A percentile compares a stretch with the other conserved stretches of the same genome.
Evolutionary conservation across 2,888 invertebrate species (phyloP).

Genomic region (Spatulosminthurus flaviceps): DNA sequence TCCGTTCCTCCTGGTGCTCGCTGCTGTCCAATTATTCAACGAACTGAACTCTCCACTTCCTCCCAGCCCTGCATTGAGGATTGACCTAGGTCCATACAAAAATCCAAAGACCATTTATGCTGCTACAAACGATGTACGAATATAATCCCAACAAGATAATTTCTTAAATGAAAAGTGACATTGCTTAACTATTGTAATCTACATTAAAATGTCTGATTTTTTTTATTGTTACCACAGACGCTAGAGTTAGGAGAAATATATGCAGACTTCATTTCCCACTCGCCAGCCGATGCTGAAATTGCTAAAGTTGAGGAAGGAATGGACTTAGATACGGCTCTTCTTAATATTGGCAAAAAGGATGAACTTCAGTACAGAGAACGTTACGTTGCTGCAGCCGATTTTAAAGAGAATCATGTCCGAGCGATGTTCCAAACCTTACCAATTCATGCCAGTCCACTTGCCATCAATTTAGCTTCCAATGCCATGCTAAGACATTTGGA

Average conservation of each 20-base stretch:
- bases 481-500: conserved; percentile 62
- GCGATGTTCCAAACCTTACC: conserved; percentile 57
- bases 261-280: not conserved
- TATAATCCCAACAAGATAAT: too few relatives aligned
- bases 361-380: conserved; percentile 56
- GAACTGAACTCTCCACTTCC: conserved; percentile 48
- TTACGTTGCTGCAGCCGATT: conserved; percentile 58
- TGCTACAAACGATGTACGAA: conserved; percentile 51
- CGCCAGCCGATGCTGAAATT: conserved; percentile 24
- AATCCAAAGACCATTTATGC: conserved; percentile 56
- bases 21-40: conserved; percentile 58
- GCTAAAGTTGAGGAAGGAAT: not conserved
- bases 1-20: conserved; percentile 52
- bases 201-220: too few relatives aligned
- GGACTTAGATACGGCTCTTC: conserved; percentile 41
- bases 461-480: conserved; percentile 62
- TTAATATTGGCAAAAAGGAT: conserved; percentile 49
- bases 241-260: conserved; percentile 7
- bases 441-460: conserved; percentile 55
- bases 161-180: too few relatives aligned
- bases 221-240: conserved; percentile 18
- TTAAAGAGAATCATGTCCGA: conserved; percentile 46
- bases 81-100: conserved; percentile 55
- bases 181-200: too few relatives aligned
- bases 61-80: conserved; percentile 53